Percentiles rank a stretch among this genome's conserved stretches.
These are phyloP conservation scores for Thymelicus acteon DNA, from an alignment of 2,888 invertebrate genomes.

Conservation along the genomic window DNA sequence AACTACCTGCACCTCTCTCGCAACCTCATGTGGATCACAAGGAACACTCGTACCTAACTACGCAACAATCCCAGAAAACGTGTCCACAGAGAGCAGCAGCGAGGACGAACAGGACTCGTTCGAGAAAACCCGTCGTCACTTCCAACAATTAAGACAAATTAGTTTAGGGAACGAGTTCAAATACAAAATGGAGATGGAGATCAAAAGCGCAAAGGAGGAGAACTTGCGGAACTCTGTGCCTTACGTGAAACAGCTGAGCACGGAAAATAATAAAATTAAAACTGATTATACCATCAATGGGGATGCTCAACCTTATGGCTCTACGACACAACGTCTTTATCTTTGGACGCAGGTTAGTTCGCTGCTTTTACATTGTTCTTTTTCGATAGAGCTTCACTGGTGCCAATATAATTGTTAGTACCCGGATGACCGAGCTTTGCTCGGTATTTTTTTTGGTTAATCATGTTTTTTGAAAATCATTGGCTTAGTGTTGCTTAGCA, in stretches of 20 bases:
- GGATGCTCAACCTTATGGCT: conserved; percentile 73
- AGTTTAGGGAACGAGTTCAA: conserved; percentile 87
- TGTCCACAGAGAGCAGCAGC: conserved; percentile 77
- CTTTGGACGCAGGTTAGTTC: conserved; percentile 75
- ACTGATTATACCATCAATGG: conserved; percentile 72
- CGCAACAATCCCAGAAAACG: conserved; percentile 73
- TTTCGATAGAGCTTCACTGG: too few species aligned
- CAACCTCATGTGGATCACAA: conserved; percentile 79
- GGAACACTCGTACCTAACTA: conserved; percentile 76
- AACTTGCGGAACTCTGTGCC: conserved; percentile 86
- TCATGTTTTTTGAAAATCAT: too few species aligned
- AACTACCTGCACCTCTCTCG: conserved; percentile 86
- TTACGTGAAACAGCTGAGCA: conserved; percentile 85
- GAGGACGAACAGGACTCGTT: conserved; percentile 84
- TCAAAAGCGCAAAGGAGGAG: conserved; percentile 85
- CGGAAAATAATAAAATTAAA: conserved; percentile 85
- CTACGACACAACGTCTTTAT: conserved; percentile 83
- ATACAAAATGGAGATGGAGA: conserved; percentile 87
- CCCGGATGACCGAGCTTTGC: too few species aligned
- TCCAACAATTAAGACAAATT: conserved; percentile 86
- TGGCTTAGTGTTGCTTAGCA: too few species aligned
- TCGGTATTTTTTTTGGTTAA: too few species aligned
- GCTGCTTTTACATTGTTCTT: neutral
- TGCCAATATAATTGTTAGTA: too few species aligned
- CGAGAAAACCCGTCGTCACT: conserved; percentile 84